Percentiles rank a stretch among this genome's conserved stretches.
Evolutionary conservation across 2,888 invertebrate species (phyloP).

Genomic region (Ferrisia virgata): DNA sequence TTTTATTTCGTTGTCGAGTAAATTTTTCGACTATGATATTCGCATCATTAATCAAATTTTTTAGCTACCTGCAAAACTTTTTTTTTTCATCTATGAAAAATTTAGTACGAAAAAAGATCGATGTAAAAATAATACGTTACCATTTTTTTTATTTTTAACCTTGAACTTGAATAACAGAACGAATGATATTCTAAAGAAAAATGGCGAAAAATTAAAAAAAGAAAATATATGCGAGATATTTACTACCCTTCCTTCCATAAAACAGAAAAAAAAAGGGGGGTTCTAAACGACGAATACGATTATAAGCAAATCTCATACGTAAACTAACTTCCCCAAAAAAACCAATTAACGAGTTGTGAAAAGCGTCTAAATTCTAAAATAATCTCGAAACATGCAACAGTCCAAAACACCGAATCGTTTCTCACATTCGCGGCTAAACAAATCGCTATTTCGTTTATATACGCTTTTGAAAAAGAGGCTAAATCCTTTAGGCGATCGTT

Average conservation of each 20-base stretch:
- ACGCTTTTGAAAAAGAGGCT: not conserved
- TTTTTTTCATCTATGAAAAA: too few species aligned
- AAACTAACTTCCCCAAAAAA: not conserved
- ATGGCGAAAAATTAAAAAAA: too few species aligned
- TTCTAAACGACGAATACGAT: not conserved
- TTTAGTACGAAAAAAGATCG: not conserved
- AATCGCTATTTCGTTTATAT: not conserved
- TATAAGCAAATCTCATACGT: not conserved
- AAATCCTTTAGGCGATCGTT: conserved; percentile 1
- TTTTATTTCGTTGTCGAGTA: not conserved
- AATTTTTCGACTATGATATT: not conserved
- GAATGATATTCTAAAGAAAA: not conserved
- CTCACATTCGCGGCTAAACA: not conserved
- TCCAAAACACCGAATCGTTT: not conserved
- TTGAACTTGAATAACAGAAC: not conserved
- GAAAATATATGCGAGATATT: too few species aligned
- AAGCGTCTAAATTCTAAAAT: not conserved
- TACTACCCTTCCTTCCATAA: too few species aligned
- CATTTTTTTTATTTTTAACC: not conserved
- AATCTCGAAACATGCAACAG: not conserved
- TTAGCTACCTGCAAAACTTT: too few species aligned
- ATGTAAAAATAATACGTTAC: not conserved
- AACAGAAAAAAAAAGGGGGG: too few species aligned
- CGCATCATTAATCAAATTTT: not conserved
- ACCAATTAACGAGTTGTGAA: not conserved